These are phyloP conservation scores for Acromyrmex heyeri DNA, from an alignment of 1,140 invertebrate genomes.

Conservation along the genomic window DNA sequence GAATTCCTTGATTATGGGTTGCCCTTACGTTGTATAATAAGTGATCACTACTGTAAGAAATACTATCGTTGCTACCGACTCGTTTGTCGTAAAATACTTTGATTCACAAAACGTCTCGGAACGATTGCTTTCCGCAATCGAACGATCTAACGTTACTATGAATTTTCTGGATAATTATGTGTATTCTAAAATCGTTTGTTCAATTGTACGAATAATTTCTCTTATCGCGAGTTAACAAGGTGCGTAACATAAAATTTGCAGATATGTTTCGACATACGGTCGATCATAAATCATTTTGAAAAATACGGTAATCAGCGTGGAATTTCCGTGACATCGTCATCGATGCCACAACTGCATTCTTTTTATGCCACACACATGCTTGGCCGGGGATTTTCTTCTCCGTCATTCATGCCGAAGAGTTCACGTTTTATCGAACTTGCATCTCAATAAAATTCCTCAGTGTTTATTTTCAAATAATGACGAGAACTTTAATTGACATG, in stretches of 20 bases:
- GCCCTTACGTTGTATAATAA: constrained; percentile 31
- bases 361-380: neutral
- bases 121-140: neutral
- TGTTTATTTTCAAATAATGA: neutral
- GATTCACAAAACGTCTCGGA: constrained; percentile 25
- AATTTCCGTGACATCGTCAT: constrained; percentile 27
- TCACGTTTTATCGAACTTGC: neutral
- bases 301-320: neutral
- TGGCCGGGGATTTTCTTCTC: neutral
- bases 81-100: constrained; percentile 17
- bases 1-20: constrained; percentile 49
- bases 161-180: constrained; percentile 5
- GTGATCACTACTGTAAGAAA: constrained; percentile 2
- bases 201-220: constrained; percentile 11
- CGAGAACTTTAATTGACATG: neutral
- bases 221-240: neutral
- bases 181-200: neutral
- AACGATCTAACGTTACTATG: neutral
- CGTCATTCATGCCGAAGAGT: neutral
- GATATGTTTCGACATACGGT: neutral
- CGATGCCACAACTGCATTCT: neutral
- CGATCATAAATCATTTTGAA: constrained; percentile 14
- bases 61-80: neutral
- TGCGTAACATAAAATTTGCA: neutral
- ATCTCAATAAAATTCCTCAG: neutral